Evolutionary conservation across 1,140 invertebrate genomes (phyloP), one percentile per base, ranked within the genome.

Genomic region (Drosophila insularis): DNA sequence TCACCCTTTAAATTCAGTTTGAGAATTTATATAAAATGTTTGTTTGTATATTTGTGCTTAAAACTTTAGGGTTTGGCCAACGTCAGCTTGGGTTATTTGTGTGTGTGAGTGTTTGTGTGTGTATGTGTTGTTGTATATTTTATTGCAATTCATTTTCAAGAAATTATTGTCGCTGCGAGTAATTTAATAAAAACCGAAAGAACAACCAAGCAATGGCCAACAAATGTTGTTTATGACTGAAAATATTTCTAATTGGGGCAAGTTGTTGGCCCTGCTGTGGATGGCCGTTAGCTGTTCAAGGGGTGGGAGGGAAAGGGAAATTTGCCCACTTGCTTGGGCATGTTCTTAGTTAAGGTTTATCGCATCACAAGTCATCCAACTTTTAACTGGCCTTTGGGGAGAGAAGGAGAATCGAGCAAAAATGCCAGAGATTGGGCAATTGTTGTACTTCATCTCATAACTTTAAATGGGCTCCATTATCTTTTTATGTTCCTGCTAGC

Each of bases 151-250:
- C 78, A 71, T 70, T 72, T 70, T 64, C 2, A 63, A 56, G 54
- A 68, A 87, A 82, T 80, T 80, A 69, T 76, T 81, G 84, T 82
- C 69, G 71, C 65, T 71, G 63, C 63, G 75, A 67, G 75, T 79
- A 82, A 87, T 87, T 87, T 82, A 87, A 87, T 87, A 80, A 74
- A 82, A 77, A 71, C 66, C 37, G 50, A 68, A 74, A 21, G 56
- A 40, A 62, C 53, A 53, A 39, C 43, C 64, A 50, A 19, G 23
- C n/a, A 66, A 63, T 64, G 60, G 68, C 60, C 79, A 66, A 81
- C 76, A 64, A 87, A 82, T 87, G 82, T 87, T 87, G 82, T 87
- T 87, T 87, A 87, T 87, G 82, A 76, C 84, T 64, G 32, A 60
- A 71, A 89, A 87, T 80, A 80, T 82, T 87, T 82, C 70, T 82